Evolutionary conservation across 2,113 vertebrate species (phyloP), one percentile per base, ranked within the genome.

Genomic region (Rhinoptilus africanus): DNA sequence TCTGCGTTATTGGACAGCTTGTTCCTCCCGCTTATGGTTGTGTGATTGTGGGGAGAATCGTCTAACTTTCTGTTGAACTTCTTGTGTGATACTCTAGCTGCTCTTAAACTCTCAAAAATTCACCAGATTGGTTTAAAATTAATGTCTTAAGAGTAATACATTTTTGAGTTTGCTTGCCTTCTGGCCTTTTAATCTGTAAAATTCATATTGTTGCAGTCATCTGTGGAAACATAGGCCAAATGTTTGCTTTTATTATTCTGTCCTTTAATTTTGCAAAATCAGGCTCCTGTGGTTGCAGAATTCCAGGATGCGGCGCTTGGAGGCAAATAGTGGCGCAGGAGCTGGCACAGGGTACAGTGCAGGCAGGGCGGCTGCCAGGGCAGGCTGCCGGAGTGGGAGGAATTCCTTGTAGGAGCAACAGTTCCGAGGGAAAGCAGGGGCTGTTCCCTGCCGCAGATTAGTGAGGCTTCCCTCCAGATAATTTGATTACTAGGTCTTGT

Each of bases 211-310:
- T 73, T 85, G 68, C 50, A 66, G 19, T 91, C 59, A 30, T 66
- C 60, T 68, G 60, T 67, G 80, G 79, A 93, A 93, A 68, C 7
- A 2, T 23, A 22, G 39, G 79, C 54, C 63, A 76, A 69, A 88
- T n/a, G 37, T 59, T 96, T 96, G 59, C 59, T 87, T 85, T 85
- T 89, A 54, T 92, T 83, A 85, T 64, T 93, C 85, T 69, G 54
- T 39, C 47, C 37, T 92, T 93, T 88, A 84, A 59, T 95, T 91
- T 81, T 88, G 88, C 53, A 73, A 74, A 83, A 26, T 54, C 1
- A 2, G n/a, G 45, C 74, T 81, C 37, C 41, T 62, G 6, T 67
- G 51, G 69, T 85, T 3, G 1, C 51, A 48, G 64, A 32, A 75
- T 80, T 96, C 72, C 3, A 2, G 51, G 86, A 57, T 13, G 14